A percentile compares a stretch with the other conserved stretches of the same genome.
These are phyloP conservation scores for Ciconia nigra DNA, from an alignment of 2,797 vertebrate genomes.

Conservation along the genomic window DNA sequence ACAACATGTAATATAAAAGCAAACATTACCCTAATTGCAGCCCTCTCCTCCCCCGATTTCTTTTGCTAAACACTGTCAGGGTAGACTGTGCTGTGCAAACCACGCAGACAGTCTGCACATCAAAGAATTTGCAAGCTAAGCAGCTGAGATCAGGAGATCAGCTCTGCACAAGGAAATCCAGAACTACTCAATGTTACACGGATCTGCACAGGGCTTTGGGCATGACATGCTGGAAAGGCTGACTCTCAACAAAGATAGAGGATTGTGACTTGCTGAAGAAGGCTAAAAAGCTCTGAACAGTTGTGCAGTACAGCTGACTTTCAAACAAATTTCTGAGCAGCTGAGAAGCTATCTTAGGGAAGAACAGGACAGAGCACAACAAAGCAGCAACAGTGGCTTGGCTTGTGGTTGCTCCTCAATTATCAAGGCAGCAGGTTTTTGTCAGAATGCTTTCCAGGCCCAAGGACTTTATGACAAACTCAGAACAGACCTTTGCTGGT, in stretches of 20 bases:
- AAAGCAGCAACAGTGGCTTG: background rate
- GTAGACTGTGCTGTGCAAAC: background rate
- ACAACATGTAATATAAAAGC: background rate
- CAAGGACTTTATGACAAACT: background rate
- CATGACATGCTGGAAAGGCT: background rate
- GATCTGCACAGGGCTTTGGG: background rate
- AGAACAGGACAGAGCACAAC: background rate
- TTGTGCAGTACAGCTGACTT: background rate
- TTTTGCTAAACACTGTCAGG: background rate
- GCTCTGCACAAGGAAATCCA: background rate
- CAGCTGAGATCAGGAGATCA: background rate
- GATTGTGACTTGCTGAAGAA: background rate
- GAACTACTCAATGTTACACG: background rate
- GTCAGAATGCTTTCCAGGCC: background rate
- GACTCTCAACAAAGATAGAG: background rate
- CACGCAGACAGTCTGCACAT: background rate
- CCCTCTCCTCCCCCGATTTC: background rate
- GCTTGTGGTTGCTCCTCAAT: background rate
- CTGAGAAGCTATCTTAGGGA: background rate
- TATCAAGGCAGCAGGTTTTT: background rate
- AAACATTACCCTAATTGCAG: background rate
- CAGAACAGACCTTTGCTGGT: background rate
- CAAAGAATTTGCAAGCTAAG: slow-evolving; percentile 17
- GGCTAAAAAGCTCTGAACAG: background rate
- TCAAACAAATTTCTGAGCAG: background rate